Percentiles rank a stretch among this genome's conserved stretches.
These are phyloP conservation scores for Phrynocephalus forsythii DNA, from an alignment of 2,797 vertebrate genomes.

Conservation along the genomic window DNA sequence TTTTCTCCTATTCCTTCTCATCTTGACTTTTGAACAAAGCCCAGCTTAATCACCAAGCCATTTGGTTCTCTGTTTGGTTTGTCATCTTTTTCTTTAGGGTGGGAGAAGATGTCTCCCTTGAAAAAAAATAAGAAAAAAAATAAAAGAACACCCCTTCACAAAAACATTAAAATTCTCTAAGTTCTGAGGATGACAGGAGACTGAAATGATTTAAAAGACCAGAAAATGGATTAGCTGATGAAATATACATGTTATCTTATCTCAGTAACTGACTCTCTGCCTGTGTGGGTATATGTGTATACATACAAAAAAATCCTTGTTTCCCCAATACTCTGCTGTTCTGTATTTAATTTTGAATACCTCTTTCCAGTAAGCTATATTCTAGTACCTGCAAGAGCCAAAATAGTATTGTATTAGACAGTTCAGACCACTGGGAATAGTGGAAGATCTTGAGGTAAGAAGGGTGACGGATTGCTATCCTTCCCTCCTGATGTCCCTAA, in stretches of 20 bases:
- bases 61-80: slow-evolving; percentile 59
- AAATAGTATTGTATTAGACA: not conserved
- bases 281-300: not conserved
- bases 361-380: not conserved
- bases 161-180: slow-evolving; percentile 50
- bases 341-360: slow-evolving; percentile 9
- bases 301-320: not conserved
- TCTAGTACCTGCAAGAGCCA: not conserved
- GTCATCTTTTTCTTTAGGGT: slow-evolving; percentile 29
- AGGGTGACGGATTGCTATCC: too few relatives aligned
- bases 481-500: not conserved
- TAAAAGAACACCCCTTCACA: not conserved
- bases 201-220: not conserved
- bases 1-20: slow-evolving; percentile 5
- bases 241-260: not conserved
- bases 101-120: not conserved
- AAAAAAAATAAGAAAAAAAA: not conserved
- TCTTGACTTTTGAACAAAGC: slow-evolving; percentile 13
- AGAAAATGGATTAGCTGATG: not conserved
- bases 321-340: not conserved
- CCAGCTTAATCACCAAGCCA: slow-evolving; percentile 43
- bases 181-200: not conserved
- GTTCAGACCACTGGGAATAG: not conserved
- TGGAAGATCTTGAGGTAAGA: not conserved
- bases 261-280: not conserved